Conservation (phyloP, 2,888 invertebrate species). For the Pandemis cinnamomeana region DNA sequence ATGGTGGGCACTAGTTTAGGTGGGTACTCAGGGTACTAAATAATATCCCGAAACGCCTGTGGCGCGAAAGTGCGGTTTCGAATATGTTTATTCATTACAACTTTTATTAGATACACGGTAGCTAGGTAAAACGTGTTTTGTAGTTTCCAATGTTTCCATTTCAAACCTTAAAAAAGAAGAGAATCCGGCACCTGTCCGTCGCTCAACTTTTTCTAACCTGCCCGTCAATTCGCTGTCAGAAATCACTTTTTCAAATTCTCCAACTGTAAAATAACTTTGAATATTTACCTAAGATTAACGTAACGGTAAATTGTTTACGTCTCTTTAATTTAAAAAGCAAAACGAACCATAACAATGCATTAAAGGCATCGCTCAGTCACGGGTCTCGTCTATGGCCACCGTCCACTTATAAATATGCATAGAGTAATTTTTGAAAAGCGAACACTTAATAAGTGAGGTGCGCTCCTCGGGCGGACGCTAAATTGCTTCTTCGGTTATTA, state of each 20-base stretch:
- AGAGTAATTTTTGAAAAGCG: conserved; percentile 68
- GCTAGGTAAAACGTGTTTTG: neutral
- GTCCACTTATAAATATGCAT: conserved; percentile 72
- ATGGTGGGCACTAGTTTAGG: neutral
- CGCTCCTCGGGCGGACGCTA: conserved; percentile 61
- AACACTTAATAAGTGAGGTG: conserved; percentile 65
- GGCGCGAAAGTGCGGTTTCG: neutral
- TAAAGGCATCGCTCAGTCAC: conserved; percentile 35
- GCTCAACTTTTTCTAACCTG: neutral
- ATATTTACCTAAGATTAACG: conserved; percentile 4
- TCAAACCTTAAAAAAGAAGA: neutral
- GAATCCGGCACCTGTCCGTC: neutral
- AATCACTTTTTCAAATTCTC: neutral
- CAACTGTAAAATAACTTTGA: conserved; percentile 6
- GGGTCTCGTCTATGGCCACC: conserved; percentile 53
- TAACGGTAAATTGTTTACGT: conserved; percentile 27
- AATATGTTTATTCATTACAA: too few species aligned
- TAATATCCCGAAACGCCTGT: neutral
- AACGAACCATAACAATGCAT: conserved; percentile 30
- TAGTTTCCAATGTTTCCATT: neutral
- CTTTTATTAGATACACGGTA: neutral
- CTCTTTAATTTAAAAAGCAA: conserved; percentile 22
- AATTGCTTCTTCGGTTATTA: conserved; percentile 72
- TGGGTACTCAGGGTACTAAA: neutral
- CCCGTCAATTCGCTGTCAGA: conserved; percentile 1